Conservation (phyloP, 2,888 invertebrate genomes). For the Julus scanicus region DNA sequence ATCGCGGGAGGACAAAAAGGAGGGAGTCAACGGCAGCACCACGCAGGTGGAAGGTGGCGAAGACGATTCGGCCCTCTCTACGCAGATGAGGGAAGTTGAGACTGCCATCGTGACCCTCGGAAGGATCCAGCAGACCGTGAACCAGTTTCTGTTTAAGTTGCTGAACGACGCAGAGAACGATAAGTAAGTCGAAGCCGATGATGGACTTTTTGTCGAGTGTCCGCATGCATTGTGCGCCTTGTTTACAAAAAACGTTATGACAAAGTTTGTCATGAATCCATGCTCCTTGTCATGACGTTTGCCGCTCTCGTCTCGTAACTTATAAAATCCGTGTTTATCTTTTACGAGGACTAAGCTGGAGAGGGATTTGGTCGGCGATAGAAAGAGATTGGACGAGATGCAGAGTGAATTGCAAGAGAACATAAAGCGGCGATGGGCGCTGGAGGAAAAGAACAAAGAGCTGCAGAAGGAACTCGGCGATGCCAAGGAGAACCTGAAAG, state of each 20-base stretch:
- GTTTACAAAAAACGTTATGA: too few species aligned
- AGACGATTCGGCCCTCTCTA: neutral
- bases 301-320: neutral
- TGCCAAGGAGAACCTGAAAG: conserved; percentile 4
- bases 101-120: neutral
- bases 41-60: neutral
- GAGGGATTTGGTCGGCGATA: neutral
- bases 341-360: conserved; percentile 46
- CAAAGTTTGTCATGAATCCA: too few species aligned
- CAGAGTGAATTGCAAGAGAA: conserved; percentile 19
- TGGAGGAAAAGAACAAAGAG: conserved; percentile 44
- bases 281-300: too few species aligned
- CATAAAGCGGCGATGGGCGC: neutral
- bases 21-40: neutral
- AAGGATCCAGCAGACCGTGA: conserved; percentile 25
- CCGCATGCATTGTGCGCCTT: too few species aligned
- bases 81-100: conserved; percentile 44
- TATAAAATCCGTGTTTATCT: neutral
- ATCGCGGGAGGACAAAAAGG: neutral
- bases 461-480: conserved; percentile 11
- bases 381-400: conserved; percentile 28
- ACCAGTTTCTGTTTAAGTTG: neutral
- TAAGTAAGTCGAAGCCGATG: neutral
- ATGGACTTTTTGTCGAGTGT: too few species aligned
- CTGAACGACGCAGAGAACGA: conserved; percentile 46